A percentile compares a stretch with the other conserved stretches of the same genome.
Conservation (phyloP, 1,140 invertebrate genomes). For the Drosophila dunni region DNA sequence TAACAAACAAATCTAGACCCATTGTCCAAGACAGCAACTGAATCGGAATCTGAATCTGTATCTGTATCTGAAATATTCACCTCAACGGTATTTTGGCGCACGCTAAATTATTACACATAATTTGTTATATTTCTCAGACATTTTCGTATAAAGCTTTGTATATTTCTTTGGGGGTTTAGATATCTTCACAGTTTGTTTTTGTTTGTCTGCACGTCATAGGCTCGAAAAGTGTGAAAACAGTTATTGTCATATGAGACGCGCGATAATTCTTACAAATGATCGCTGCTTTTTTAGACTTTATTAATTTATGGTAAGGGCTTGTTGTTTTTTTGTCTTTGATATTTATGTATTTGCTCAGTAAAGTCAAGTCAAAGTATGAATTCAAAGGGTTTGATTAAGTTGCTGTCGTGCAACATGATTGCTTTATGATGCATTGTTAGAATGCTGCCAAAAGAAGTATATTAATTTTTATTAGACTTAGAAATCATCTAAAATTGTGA, state of each 20-base stretch:
- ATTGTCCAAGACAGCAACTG: conserved; percentile 48
- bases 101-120: conserved; percentile 78
- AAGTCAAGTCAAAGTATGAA: conserved; percentile 22
- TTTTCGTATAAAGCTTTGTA: conserved; percentile 30
- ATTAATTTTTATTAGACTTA: not conserved
- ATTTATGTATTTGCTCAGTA: conserved; percentile 39
- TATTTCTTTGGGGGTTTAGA: not conserved
- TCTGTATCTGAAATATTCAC: conserved; percentile 18
- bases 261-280: conserved; percentile 52
- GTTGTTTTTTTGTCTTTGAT: conserved; percentile 7
- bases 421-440: conserved; percentile 31
- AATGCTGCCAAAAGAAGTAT: not conserved
- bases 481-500: not conserved
- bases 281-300: conserved; percentile 5
- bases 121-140: conserved; percentile 68
- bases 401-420: not conserved
- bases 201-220: conserved; percentile 47
- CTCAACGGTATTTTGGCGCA: conserved; percentile 77
- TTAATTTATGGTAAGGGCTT: conserved; percentile 20
- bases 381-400: conserved; percentile 14
- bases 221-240: conserved; percentile 76
- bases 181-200: conserved; percentile 22
- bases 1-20: conserved; percentile 69
- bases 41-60: not conserved
- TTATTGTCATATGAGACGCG: conserved; percentile 55